Conservation (phyloP, 1,140 invertebrate species). For the Sarcophaga peregrina region DNA sequence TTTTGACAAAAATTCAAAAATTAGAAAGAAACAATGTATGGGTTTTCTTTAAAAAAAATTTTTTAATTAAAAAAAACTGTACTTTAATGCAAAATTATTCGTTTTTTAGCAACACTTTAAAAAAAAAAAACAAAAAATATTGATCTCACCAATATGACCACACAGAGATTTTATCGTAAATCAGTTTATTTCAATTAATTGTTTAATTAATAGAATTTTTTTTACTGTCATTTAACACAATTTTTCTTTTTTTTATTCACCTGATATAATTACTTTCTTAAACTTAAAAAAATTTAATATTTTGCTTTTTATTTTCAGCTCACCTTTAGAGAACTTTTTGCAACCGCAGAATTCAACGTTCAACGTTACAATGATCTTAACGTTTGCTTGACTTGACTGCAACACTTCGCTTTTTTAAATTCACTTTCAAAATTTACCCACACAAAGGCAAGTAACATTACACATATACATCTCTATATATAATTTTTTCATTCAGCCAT, state of each 20-base stretch:
- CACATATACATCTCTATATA: constrained; percentile 17
- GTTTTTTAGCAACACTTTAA: too few relatives aligned
- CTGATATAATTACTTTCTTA: constrained; percentile 12
- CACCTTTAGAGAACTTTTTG: constrained; percentile 56
- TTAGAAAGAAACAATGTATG: too few relatives aligned
- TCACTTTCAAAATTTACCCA: constrained; percentile 42
- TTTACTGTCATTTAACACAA: neutral
- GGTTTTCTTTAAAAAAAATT: too few relatives aligned
- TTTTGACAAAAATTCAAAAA: neutral
- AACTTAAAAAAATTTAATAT: neutral
- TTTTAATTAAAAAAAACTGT: too few relatives aligned
- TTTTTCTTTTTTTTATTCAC: constrained; percentile 5
- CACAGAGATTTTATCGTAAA: too few relatives aligned
- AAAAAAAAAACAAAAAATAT: too few relatives aligned
- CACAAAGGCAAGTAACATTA: neutral
- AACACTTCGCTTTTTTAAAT: constrained; percentile 46
- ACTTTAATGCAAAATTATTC: too few relatives aligned
- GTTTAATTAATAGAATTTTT: neutral
- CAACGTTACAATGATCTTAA: constrained; percentile 67
- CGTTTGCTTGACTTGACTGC: constrained; percentile 52
- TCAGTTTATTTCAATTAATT: neutral
- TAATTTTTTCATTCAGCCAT: neutral
- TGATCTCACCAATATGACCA: too few relatives aligned
- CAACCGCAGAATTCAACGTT: constrained; percentile 67
- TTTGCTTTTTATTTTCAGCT: constrained; percentile 54